Percentiles rank a stretch among this genome's conserved stretches.
Evolutionary conservation across 2,113 vertebrate genomes (phyloP).

Genomic region (Saguinus imperator): DNA sequence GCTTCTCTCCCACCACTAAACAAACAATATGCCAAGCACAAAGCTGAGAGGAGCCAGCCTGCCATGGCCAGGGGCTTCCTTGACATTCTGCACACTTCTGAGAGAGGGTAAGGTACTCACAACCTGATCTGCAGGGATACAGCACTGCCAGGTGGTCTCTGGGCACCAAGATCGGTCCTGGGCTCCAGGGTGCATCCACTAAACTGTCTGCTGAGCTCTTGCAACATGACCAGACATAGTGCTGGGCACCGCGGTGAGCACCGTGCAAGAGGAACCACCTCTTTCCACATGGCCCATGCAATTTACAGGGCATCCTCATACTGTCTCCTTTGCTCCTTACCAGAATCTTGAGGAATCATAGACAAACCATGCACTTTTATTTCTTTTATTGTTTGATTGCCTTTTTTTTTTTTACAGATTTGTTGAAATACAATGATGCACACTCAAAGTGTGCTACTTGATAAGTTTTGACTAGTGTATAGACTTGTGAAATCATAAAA

Average conservation of each 20-base stretch:
- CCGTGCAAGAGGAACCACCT: neutral
- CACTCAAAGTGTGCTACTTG: neutral
- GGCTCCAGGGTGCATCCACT: too few species aligned
- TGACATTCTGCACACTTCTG: neutral
- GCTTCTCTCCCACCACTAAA: neutral
- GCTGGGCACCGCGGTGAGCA: accelerated
- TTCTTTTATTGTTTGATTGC: neutral
- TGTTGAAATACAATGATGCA: neutral
- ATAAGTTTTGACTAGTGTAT: neutral
- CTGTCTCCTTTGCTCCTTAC: neutral
- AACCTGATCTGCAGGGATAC: neutral
- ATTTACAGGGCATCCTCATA: neutral
- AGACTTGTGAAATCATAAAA: neutral
- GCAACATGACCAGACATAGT: neutral
- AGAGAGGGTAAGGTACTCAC: neutral
- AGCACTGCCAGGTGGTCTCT: neutral
- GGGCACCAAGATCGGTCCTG: too few species aligned
- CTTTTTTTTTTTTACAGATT: neutral
- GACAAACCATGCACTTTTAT: neutral
- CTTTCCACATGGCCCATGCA: accelerated
- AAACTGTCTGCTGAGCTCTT: neutral
- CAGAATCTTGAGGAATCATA: neutral
- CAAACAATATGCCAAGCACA: accelerated
- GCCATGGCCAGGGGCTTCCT: accelerated
- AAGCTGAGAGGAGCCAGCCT: neutral